Percentiles rank a stretch among this genome's conserved stretches.
Conservation (phyloP, 2,797 vertebrate species). For the Betta splendens region DNA sequence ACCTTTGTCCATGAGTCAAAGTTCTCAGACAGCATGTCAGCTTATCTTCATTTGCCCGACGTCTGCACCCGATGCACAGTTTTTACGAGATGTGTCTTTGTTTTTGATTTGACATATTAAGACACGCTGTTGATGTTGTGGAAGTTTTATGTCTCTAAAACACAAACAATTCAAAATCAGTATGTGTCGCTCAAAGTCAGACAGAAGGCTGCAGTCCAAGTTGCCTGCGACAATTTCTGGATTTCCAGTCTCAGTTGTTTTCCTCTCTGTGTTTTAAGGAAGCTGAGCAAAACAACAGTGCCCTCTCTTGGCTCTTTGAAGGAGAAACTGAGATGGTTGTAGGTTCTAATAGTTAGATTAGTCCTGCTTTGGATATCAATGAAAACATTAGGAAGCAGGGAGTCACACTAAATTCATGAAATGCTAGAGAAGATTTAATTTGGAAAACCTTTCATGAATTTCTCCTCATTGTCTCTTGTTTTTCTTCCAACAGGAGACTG, state of each 20-base stretch:
- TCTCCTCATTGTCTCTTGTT: slow-evolving; percentile 1
- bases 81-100: slow-evolving; percentile 26
- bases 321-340: too few relatives aligned
- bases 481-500: slow-evolving; percentile 86
- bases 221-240: slow-evolving; percentile 10
- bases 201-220: slow-evolving; percentile 10
- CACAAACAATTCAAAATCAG: slow-evolving; percentile 23
- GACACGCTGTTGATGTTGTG: slow-evolving; percentile 15
- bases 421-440: too few relatives aligned
- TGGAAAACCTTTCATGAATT: neutral
- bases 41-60: slow-evolving; percentile 56
- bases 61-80: slow-evolving; percentile 35
- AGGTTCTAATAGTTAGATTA: too few relatives aligned
- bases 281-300: slow-evolving; percentile 51
- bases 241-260: slow-evolving; percentile 19
- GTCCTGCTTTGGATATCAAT: too few relatives aligned
- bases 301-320: slow-evolving; percentile 56
- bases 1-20: slow-evolving; percentile 73
- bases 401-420: too few relatives aligned
- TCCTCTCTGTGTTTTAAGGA: slow-evolving; percentile 6
- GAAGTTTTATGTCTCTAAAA: slow-evolving; percentile 13
- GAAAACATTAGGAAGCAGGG: too few relatives aligned
- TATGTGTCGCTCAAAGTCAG: slow-evolving; percentile 9
- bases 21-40: slow-evolving; percentile 65
- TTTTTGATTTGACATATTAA: slow-evolving; percentile 36